phyloP scores from a whole-genome alignment of 1,140 invertebrate species.

The Orchestia grillus region DNA sequence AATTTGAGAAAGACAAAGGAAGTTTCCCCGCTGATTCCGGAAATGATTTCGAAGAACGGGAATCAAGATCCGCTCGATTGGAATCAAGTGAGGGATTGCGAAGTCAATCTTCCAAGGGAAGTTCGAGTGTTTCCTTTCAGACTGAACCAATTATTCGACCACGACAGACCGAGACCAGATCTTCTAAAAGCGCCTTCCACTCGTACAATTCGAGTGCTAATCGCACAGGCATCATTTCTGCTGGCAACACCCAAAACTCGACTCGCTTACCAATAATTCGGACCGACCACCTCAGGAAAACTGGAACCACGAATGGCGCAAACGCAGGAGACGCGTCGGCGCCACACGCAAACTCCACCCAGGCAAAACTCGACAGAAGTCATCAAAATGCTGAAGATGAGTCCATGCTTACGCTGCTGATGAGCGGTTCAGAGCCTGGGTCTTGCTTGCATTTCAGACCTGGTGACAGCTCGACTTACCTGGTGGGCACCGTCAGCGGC shows the following conservation, averaged over 20 bases:
- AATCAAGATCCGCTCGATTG: neutral
- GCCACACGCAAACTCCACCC: neutral
- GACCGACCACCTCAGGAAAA: neutral
- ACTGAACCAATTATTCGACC: neutral
- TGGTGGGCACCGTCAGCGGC: slow-evolving; percentile 62
- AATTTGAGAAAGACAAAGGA: neutral
- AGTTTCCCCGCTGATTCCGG: neutral
- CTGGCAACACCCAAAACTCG: neutral
- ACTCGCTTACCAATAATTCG: neutral
- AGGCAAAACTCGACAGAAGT: neutral
- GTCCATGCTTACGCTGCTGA: neutral
- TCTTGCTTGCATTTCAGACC: slow-evolving; percentile 63
- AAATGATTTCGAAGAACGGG: neutral
- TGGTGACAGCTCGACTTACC: slow-evolving; percentile 60
- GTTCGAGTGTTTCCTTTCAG: neutral
- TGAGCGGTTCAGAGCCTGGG: slow-evolving; percentile 58
- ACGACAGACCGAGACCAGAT: neutral
- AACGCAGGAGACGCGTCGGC: neutral
- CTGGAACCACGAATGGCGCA: neutral
- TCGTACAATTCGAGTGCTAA: neutral
- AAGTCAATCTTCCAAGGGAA: neutral
- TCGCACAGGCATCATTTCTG: neutral
- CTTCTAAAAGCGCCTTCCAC: neutral
- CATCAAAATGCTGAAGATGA: neutral
- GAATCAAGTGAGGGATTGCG: neutral